Base-by-base conservation (phyloP, 2,888 invertebrate species). In the Microdon myrmicae region DNA sequence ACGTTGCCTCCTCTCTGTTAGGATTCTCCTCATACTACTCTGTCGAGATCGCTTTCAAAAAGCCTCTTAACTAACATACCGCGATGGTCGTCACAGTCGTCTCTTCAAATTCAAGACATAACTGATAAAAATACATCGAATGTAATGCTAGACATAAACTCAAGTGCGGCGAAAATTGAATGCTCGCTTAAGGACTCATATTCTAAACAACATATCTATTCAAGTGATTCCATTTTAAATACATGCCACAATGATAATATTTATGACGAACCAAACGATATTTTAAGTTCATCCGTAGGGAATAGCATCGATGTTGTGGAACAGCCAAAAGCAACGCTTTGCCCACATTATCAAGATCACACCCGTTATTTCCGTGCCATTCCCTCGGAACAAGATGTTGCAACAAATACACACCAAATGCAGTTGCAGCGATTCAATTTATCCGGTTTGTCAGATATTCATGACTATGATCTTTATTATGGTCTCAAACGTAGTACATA, bases 261-360 rank as follows among this genome's bases (percentile, higher is more conserved):
- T 16, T 80, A 80, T 51, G 80, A 80, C 66, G 79, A 80, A 55
- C 80, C 80, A 13, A 79, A 79, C 61, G 77, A 77, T 58, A 73
- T 77, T 20, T 71, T 75, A 34, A 76, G 75, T 64, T 73, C 73
- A 14, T 76, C 75, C 38, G 68, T 74, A 66, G 75, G 75, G 38
- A 76, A 77, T 49, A 77, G 73, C 29, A 72, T 76, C 8, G 78
- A 78, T 51, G 58, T 73, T 26, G 69, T 75, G 8, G 75, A 74
- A 26, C 74, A 75, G 5, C 73, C 75, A 68, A 78, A 74, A 41
- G 72, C 73, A 51, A 71, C 74, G 3, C 45, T 75, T n/a, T 77
- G 78, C 22, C 77, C 77, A 12, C 76, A 73, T 32, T 77, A 76
- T 66, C 75, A 77, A 66, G 77, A 77, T 68, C 77, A 78, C 37